Evolutionary conservation across 2,113 vertebrate species (phyloP), one percentile per base, ranked within the genome.

Genomic region (Lamprotornis superbus): DNA sequence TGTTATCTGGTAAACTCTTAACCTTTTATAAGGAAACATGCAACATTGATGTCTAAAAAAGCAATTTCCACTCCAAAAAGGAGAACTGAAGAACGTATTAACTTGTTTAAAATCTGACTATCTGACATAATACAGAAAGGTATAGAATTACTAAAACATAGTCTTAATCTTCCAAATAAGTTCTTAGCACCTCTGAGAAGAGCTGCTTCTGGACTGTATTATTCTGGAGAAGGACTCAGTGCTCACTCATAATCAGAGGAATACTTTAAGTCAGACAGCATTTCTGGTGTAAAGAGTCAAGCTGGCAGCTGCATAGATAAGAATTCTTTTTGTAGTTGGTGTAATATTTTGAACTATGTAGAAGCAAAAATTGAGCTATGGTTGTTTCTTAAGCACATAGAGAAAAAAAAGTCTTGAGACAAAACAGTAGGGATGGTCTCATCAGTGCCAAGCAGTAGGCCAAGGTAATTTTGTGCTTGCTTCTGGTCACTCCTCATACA

Each of bases 371-470:
- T 19, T 42, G 16, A 80, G 7, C 4, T 60, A 28, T 4, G 1
- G 5, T 57, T 81, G 19, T 46, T 91, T 75, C 33, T 75, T 0
- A 1, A 63, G 12, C 39, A 17, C 9, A 28, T 1, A 24, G 27
- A 10, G 19, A 33, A 52, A 57, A 64, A 39, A 42, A 30, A 0
- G 0, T 8, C n/a, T 35, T 40, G 19, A 10, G 11, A 74, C 4
- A 53, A 23, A 33, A 77, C 15, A 47, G 2, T 13, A 71, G 35
- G 6, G 21, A 1, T 21, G 3, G 11, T 73, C 33, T 56, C 18
- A 31, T 4, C 1, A 3, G 3, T 24, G 19, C 3, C 28, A 71
- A 44, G n/a, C 5, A 57, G 7, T 11, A 4, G 14, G 8, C 6
- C 21, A 44, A n/a, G 25, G 15, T 27, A 8, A 27, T 67, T 87